phyloP scores from a whole-genome alignment of 2,888 invertebrate genomes.

The Drymonia ruficornis region DNA sequence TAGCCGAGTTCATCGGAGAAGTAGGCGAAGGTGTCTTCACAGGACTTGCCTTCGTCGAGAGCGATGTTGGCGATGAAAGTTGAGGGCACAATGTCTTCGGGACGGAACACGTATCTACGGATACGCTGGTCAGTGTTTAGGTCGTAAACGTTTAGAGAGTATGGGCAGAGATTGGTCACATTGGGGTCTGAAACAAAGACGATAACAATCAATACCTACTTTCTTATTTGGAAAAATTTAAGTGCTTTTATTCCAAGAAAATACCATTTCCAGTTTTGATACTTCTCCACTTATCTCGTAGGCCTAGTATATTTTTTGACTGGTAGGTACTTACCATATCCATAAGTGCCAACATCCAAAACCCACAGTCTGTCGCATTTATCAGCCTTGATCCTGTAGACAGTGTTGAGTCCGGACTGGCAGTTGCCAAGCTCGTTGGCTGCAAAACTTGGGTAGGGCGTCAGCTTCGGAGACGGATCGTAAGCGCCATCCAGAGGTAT shows the following conservation, averaged over 20 bases:
- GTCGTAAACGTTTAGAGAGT: conserved; percentile 91
- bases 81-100: conserved; percentile 89
- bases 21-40: conserved; percentile 92
- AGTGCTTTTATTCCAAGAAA: too few species aligned
- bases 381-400: conserved; percentile 92
- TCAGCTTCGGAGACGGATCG: conserved; percentile 89
- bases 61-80: conserved; percentile 95
- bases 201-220: too few species aligned
- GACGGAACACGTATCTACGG: conserved; percentile 87
- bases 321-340: conserved; percentile 84
- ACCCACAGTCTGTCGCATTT: conserved; percentile 93
- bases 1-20: conserved; percentile 93
- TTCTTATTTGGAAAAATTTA: too few species aligned
- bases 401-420: conserved; percentile 89
- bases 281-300: too few species aligned
- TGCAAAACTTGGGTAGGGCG: conserved; percentile 91
- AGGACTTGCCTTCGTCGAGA: conserved; percentile 90
- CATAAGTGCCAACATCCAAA: conserved; percentile 92
- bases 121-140: conserved; percentile 89
- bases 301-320: too few species aligned
- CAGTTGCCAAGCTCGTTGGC: conserved; percentile 91
- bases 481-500: conserved; percentile 87
- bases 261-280: too few species aligned
- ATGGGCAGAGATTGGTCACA: conserved; percentile 90
- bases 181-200: conserved; percentile 68